These are phyloP conservation scores for Cinara cedri DNA, from an alignment of 2,888 invertebrate genomes.

Conservation along the genomic window DNA sequence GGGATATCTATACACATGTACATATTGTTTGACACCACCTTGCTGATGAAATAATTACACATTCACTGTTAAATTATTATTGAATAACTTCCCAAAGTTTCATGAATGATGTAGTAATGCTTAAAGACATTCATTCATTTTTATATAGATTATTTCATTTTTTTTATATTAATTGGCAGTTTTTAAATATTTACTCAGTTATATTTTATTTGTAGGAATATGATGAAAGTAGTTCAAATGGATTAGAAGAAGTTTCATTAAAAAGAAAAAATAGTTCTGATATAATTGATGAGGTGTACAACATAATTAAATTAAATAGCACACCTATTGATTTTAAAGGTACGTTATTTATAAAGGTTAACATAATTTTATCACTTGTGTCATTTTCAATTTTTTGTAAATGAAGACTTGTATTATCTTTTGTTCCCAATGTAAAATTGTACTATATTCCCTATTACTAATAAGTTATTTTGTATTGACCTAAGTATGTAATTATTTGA, in stretches of 20 bases:
- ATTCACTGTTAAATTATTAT: too few species aligned
- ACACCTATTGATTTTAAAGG: slow-evolving; percentile 5
- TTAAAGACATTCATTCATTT: too few species aligned
- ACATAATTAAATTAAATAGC: neutral
- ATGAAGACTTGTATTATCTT: neutral
- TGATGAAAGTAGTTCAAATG: slow-evolving; percentile 36
- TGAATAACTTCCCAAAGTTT: too few species aligned
- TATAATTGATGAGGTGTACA: slow-evolving; percentile 17
- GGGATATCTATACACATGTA: too few species aligned
- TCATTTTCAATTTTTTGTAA: neutral
- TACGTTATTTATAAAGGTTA: neutral
- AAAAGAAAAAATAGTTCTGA: neutral
- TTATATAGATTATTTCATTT: neutral
- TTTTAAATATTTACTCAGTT: neutral
- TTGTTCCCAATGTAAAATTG: too few species aligned
- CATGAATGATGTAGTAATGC: too few species aligned
- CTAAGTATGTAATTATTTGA: neutral
- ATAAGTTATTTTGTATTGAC: too few species aligned
- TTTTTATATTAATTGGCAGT: neutral
- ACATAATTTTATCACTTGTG: neutral
- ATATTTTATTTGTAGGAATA: slow-evolving; percentile 31
- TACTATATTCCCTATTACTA: too few species aligned
- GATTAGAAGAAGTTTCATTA: slow-evolving; percentile 19
- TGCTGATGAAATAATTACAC: too few species aligned
- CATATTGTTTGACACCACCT: too few species aligned